Evolutionary conservation across 2,888 invertebrate genomes (phyloP), one percentile per base, ranked within the genome.

Genomic region (Bombylius discolor): DNA sequence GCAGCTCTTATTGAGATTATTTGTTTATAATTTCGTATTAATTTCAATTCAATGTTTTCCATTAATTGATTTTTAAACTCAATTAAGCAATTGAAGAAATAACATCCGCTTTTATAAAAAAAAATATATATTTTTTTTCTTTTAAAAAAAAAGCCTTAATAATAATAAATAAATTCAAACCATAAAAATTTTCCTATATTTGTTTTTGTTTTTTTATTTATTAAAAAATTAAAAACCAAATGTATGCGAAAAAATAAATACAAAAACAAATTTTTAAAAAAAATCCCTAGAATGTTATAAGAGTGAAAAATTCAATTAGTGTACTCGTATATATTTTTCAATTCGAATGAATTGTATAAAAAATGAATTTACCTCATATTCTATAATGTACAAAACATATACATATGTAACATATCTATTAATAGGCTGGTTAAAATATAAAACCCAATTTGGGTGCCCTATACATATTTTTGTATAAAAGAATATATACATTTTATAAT

Each of bases 261-360:
- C 7, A 36, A 36, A 36, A 36, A 36, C 7, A 8, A 9, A 36
- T 8, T 3, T 11, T 5, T 11, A 42, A 42, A 11, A 8, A 42
- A 42, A 42, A 23, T 23, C 23, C 23, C 23, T 23, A 23, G 23
- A 23, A 11, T 42, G 55, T 55, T 55, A 46, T 23, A 55, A 55
- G 23, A 23, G 50, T 47, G 55, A 50, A 55, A 55, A 55, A 55
- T 47, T 55, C 55, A 55, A 55, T 55, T 55, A 55, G 55, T 55
- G 46, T 50, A 50, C 14, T 42, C 11, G 39, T 42, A 42, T 23
- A 23, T 23, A 23, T 23, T 23, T 23, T 23, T 23, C 23, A 23
- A 23, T 23, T 23, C 23, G 23, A 23, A 23, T 23, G 1, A 23
- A 23, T 23, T 23, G 23, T 23, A 23, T 23, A 23, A 2, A 23